These are phyloP conservation scores for Coelopa frigida DNA, from an alignment of 1,140 invertebrate genomes.

Conservation along the genomic window DNA sequence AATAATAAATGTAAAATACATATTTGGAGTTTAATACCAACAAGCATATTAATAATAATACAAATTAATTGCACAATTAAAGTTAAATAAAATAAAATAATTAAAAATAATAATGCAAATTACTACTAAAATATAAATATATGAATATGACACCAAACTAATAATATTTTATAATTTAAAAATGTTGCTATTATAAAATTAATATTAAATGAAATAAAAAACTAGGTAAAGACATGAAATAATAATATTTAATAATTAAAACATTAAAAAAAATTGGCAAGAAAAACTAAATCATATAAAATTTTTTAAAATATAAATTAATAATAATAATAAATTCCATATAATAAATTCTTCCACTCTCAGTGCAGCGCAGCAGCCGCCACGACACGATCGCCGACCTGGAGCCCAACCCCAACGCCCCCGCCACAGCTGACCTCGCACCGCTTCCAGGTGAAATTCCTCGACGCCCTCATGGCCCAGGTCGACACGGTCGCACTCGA, in stretches of 20 bases:
- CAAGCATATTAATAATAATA: too few species aligned
- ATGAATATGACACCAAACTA: too few species aligned
- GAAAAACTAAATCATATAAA: neutral
- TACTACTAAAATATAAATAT: too few species aligned
- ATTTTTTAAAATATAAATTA: conserved; percentile 9
- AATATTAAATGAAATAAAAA: too few species aligned
- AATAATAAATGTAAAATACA: too few species aligned
- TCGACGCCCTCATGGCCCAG: conserved; percentile 1
- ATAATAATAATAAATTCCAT: conserved; percentile 6
- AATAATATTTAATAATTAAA: neutral
- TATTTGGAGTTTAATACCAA: too few species aligned
- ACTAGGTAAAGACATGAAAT: too few species aligned
- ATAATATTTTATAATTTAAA: too few species aligned
- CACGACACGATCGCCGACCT: neutral
- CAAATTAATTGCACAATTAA: too few species aligned
- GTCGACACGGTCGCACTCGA: conserved; percentile 4
- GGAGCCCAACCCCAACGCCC: neutral
- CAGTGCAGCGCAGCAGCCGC: neutral
- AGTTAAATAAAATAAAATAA: too few species aligned
- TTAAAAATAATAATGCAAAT: too few species aligned
- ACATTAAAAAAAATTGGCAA: neutral
- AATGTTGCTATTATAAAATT: too few species aligned
- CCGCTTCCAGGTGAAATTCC: conserved; percentile 12
- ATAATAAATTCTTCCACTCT: neutral
- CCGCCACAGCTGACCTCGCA: neutral